phyloP scores from a whole-genome alignment of 2,888 invertebrate genomes.

The Gibbula magus region DNA sequence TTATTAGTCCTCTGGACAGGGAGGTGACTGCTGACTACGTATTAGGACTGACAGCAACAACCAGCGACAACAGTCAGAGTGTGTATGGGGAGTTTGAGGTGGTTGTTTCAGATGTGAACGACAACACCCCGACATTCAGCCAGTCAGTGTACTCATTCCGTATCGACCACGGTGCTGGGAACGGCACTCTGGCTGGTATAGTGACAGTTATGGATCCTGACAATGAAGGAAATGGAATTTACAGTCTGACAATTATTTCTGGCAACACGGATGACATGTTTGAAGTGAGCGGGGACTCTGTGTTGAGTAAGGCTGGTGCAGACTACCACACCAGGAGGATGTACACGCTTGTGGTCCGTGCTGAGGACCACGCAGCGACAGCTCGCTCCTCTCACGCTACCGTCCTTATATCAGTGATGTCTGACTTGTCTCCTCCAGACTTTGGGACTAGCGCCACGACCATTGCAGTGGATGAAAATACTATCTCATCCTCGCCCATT shows the following conservation, averaged over 20 bases:
- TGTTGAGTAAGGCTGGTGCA: constrained; percentile 43
- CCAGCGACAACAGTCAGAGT: constrained; percentile 87
- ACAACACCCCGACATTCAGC: constrained; percentile 82
- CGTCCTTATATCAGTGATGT: constrained; percentile 49
- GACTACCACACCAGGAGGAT: constrained; percentile 44
- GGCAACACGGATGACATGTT: constrained; percentile 54
- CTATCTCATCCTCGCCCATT: constrained; percentile 38
- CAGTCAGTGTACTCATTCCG: constrained; percentile 80
- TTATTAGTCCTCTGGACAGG: neutral
- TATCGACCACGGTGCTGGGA: constrained; percentile 90
- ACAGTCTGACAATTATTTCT: constrained; percentile 82
- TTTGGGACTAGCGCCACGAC: constrained; percentile 33
- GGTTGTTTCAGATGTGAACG: constrained; percentile 92
- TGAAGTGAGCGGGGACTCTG: constrained; percentile 29
- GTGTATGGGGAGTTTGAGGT: constrained; percentile 89
- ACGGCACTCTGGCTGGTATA: constrained; percentile 88
- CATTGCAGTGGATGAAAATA: constrained; percentile 44
- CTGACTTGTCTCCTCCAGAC: constrained; percentile 42
- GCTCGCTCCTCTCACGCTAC: constrained; percentile 40
- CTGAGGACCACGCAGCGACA: constrained; percentile 46
- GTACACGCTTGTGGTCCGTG: constrained; percentile 50
- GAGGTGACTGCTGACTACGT: neutral
- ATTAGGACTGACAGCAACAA: constrained; percentile 85
- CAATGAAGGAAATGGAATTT: constrained; percentile 86
- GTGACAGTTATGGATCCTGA: constrained; percentile 90